Evolutionary conservation across 2,113 vertebrate species (phyloP), one percentile per base, ranked within the genome.

Genomic region (Erpornis zantholeuca): DNA sequence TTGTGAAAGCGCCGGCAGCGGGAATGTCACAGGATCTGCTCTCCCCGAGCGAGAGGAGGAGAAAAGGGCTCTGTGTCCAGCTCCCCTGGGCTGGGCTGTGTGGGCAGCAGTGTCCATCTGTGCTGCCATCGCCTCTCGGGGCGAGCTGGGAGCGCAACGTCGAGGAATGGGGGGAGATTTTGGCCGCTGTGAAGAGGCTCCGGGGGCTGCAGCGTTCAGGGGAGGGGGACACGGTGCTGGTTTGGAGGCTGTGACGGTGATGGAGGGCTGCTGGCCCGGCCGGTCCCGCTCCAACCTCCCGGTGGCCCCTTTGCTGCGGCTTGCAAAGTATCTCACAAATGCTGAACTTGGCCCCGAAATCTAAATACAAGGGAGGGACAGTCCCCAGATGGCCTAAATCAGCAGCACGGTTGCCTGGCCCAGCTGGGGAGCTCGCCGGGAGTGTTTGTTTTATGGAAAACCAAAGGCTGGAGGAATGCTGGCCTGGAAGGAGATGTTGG

Each of bases 371-470:
- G 92, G 90, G 50, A 88, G 72, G 93, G 96, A 95, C 90, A 70
- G 96, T 97, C 87, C 95, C 95, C 96, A 97, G 95, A 87, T 96
- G 94, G 96, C 95, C 94, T 93, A 87, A 77, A 92, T 96, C 94
- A 96, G 91, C 90, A 24, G 95, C 94, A 87, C 27, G 19, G 82
- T 90, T 94, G 94, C 93, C 94, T 94, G 90, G 78, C 93, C 75
- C 85, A 38, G 95, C 95, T 57, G 93, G 78, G 93, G 93, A 91
- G 65, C 91, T 85, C 11, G n/a, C 81, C 19, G 65, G 86, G 92
- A 92, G 88, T 76, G 95, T 97, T 97, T 95, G 92, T 38, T 94
- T 96, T 82, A 61, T 95, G 82, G 68, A 40, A 85, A 94, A 91
- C 25, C 77, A 6, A 72, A 82, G 81, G 94, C 87, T 79, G 87